Conservation (phyloP, 2,113 vertebrate genomes). For the Mirza zaza region DNA sequence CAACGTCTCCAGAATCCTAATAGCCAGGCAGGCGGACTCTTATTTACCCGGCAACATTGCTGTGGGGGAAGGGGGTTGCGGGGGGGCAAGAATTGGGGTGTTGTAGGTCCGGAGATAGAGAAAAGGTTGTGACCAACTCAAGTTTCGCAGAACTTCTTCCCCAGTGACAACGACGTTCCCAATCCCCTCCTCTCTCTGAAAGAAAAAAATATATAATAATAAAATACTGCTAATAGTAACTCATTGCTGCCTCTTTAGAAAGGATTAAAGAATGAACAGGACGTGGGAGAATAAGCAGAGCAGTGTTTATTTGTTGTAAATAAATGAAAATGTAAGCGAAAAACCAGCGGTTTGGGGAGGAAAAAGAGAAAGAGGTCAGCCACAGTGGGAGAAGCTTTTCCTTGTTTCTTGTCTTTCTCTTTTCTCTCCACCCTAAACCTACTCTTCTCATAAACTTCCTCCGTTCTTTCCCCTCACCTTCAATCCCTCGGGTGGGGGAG, state of each 20-base stretch:
- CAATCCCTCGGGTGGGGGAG: background rate
- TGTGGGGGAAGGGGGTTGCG: background rate
- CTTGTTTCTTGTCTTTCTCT: background rate
- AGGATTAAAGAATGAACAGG: conserved; percentile 58
- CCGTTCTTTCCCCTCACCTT: conserved; percentile 59
- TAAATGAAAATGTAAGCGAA: conserved; percentile 45
- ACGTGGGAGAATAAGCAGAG: conserved; percentile 35
- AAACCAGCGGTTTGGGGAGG: conserved; percentile 11
- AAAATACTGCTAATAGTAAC: conserved; percentile 53
- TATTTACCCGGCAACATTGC: conserved; percentile 67
- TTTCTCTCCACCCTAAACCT: background rate
- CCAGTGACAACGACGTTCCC: background rate
- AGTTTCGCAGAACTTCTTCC: conserved; percentile 57
- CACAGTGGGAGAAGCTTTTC: background rate
- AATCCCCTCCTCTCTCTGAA: conserved; percentile 20
- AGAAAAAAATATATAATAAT: background rate
- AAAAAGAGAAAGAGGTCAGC: conserved; percentile 11
- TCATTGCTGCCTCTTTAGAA: conserved; percentile 24
- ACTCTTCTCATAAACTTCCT: background rate
- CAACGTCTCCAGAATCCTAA: conserved; percentile 82
- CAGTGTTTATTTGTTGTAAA: conserved; percentile 73
- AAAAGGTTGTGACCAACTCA: conserved; percentile 21
- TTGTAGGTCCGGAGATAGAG: background rate
- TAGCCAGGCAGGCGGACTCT: conserved; percentile 64
- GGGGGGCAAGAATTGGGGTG: background rate